Conservation (phyloP, 2,797 vertebrate genomes). For the Paratrypauchen microcephalus region DNA sequence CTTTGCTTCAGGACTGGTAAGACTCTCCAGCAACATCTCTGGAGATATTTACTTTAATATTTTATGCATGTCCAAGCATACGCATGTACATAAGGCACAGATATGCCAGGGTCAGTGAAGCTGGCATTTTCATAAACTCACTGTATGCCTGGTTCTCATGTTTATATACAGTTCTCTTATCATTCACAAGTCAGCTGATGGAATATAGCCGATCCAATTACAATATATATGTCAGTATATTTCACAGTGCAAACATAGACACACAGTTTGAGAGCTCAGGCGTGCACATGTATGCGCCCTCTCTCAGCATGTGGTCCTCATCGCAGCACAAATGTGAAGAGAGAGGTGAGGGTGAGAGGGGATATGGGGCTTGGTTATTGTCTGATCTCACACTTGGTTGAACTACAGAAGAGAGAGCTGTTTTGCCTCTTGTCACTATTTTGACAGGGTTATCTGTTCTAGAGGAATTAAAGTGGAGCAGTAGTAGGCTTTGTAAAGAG, state of each 20-base stretch:
- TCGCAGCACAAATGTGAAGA: conserved; percentile 62
- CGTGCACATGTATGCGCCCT: conserved; percentile 23
- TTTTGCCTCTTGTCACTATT: conserved; percentile 45
- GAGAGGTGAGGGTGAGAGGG: conserved; percentile 56
- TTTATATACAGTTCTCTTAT: not conserved
- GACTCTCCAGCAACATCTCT: conserved; percentile 48
- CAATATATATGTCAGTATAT: conserved; percentile 7
- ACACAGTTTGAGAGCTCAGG: conserved; percentile 18
- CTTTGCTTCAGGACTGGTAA: conserved; percentile 97
- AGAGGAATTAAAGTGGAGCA: conserved; percentile 18
- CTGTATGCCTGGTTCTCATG: not conserved
- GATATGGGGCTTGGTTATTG: conserved; percentile 56
- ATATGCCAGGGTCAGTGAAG: conserved; percentile 17
- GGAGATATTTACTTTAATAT: not conserved
- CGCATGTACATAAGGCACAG: not conserved
- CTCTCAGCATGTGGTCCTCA: conserved; percentile 44
- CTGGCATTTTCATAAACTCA: conserved; percentile 4
- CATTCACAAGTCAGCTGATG: not conserved
- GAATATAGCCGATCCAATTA: conserved; percentile 16
- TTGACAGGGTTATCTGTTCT: conserved; percentile 35
- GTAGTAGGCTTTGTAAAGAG: not conserved
- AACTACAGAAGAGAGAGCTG: conserved; percentile 46
- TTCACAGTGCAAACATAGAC: not conserved
- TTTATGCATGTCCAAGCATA: not conserved
- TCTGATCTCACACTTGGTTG: conserved; percentile 51